These are phyloP conservation scores for Lutjanus argentimaculatus DNA, from an alignment of 2,797 vertebrate genomes.

Conservation along the genomic window DNA sequence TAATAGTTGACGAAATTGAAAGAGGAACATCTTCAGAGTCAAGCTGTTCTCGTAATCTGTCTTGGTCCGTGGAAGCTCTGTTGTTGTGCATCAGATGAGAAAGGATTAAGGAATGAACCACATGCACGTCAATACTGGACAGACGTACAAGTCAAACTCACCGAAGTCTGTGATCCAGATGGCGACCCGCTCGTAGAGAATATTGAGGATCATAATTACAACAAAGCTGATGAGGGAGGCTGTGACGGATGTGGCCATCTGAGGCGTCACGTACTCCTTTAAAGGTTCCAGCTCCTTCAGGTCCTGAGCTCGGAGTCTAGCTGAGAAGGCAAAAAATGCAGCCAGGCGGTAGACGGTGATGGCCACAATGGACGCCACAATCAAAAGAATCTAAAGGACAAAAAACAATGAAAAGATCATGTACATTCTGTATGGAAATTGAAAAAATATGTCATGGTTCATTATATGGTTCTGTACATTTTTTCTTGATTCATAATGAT, in stretches of 20 bases:
- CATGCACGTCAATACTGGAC: rapidly evolving
- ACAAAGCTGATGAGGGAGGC: constrained; percentile 95
- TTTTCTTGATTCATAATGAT: no score
- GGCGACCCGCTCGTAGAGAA: constrained; percentile 93
- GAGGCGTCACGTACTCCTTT: constrained; percentile 94
- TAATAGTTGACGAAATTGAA: constrained; percentile 99
- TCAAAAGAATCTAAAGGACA: constrained; percentile 88
- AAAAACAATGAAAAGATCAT: not conserved
- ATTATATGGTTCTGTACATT: no score
- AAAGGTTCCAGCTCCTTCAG: constrained; percentile 87
- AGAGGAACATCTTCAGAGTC: constrained; percentile 97
- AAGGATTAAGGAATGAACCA: not conserved
- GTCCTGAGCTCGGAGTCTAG: constrained; percentile 78
- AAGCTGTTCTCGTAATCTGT: constrained; percentile 96
- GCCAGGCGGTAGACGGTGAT: constrained; percentile 96
- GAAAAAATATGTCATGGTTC: not conserved
- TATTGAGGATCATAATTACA: constrained; percentile 94
- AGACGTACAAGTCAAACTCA: constrained; percentile 66
- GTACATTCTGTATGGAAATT: not conserved
- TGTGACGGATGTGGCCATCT: constrained; percentile 93
- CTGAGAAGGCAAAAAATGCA: constrained; percentile 91
- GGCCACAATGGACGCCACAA: constrained; percentile 93
- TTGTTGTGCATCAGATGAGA: not conserved
- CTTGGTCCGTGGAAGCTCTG: constrained; percentile 95
- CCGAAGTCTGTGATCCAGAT: constrained; percentile 95